phyloP scores from a whole-genome alignment of 2,113 vertebrate genomes.

The Oryzias curvinotus region DNA sequence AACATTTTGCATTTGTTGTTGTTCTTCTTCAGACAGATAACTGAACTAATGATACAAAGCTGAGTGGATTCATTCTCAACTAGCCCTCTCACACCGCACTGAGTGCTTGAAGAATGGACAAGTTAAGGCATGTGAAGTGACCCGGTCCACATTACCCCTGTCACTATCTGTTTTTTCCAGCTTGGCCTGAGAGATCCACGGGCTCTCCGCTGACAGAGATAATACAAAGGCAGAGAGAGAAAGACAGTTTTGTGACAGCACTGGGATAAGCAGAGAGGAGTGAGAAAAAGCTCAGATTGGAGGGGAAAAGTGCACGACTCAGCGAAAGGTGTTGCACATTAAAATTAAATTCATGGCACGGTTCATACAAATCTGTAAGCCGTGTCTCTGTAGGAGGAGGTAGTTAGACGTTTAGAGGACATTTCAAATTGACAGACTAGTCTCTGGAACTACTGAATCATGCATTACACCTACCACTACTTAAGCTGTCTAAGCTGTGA shows the following conservation, averaged over 20 bases:
- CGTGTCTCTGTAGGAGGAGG: conserved; percentile 35
- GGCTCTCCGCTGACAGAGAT: conserved; percentile 66
- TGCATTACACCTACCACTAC: conserved; percentile 76
- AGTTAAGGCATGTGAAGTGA: conserved; percentile 68
- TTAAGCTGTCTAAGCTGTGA: conserved; percentile 68
- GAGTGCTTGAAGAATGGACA: conserved; percentile 37
- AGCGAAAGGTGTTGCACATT: conserved; percentile 75
- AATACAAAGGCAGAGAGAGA: conserved; percentile 62
- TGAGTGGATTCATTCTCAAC: conserved; percentile 50
- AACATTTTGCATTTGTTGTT: conserved; percentile 21
- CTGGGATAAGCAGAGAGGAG: conserved; percentile 47
- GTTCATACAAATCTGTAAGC: conserved; percentile 71
- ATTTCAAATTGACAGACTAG: conserved; percentile 72
- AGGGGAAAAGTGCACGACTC: conserved; percentile 68
- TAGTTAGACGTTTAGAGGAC: conserved; percentile 67
- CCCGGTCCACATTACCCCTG: conserved; percentile 65
- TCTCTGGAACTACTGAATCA: conserved; percentile 68
- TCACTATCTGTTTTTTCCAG: conserved; percentile 70
- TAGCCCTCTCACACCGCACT: conserved; percentile 39
- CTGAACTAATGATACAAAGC: conserved; percentile 48
- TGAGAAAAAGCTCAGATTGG: neutral
- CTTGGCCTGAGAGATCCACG: conserved; percentile 71
- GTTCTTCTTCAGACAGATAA: conserved; percentile 2
- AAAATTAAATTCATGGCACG: conserved; percentile 78
- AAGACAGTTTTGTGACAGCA: conserved; percentile 73